phyloP scores from a whole-genome alignment of 2,113 vertebrate species.

The Mus pahari region DNA sequence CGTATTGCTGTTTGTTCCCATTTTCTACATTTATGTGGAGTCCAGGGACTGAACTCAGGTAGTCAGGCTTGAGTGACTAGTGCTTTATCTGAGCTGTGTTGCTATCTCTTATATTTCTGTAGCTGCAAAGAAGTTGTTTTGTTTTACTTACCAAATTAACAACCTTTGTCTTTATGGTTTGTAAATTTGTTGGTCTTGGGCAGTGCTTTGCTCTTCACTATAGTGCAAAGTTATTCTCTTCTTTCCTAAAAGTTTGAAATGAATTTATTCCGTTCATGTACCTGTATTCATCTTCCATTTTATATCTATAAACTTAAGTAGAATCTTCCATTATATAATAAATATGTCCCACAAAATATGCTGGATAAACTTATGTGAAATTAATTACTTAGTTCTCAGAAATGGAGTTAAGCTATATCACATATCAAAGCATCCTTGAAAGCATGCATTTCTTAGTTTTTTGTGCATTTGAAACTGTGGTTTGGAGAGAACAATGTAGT shows the following conservation, averaged over 20 bases:
- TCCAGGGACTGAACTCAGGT: not conserved
- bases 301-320: slow-evolving; percentile 59
- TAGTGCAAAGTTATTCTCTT: not conserved
- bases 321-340: slow-evolving; percentile 36
- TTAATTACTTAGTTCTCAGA: slow-evolving; percentile 57
- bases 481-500: slow-evolving; percentile 16
- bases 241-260: not conserved
- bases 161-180: not conserved
- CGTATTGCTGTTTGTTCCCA: not conserved
- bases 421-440: slow-evolving; percentile 43
- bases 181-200: not conserved
- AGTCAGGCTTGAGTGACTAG: not conserved
- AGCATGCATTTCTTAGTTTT: slow-evolving; percentile 56
- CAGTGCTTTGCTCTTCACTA: not conserved
- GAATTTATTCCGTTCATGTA: slow-evolving; percentile 42
- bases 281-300: not conserved
- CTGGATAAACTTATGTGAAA: slow-evolving; percentile 10
- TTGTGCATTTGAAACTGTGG: slow-evolving; percentile 57
- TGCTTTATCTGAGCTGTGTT: not conserved
- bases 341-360: not conserved
- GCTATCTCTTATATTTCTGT: not conserved
- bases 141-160: slow-evolving; percentile 9
- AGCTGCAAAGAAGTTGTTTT: slow-evolving; percentile 20
- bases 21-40: not conserved
- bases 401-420: slow-evolving; percentile 41